Percentiles rank a stretch among this genome's conserved stretches.
Conservation (phyloP, 2,113 vertebrate genomes). For the Oreochromis spilurus region DNA sequence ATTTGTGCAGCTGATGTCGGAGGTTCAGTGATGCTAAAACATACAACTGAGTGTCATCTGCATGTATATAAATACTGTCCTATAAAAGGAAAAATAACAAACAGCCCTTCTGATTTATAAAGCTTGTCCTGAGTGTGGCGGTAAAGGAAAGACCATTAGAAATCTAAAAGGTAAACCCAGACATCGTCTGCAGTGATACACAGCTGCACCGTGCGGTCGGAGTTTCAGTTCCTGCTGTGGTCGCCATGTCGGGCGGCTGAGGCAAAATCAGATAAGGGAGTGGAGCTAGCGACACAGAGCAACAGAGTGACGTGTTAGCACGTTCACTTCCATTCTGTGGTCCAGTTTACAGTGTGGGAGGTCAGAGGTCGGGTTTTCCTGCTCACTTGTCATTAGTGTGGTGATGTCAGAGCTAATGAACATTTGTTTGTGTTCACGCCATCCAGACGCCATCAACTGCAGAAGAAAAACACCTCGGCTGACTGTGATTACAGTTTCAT, state of each 20-base stretch:
- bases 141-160: background rate
- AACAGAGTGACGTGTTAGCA: background rate
- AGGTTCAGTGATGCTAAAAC: background rate
- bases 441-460: background rate
- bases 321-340: background rate
- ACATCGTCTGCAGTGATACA: background rate
- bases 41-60: background rate
- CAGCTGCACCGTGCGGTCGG: background rate
- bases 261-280: background rate
- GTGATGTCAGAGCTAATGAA: background rate
- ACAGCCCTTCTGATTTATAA: background rate
- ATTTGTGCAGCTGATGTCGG: background rate
- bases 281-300: background rate
- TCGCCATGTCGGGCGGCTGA: background rate
- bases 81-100: background rate
- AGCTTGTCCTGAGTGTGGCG: background rate
- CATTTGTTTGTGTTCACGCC: background rate
- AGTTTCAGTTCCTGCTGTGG: background rate
- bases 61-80: background rate
- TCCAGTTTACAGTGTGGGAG: background rate
- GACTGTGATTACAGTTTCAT: background rate
- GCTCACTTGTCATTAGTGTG: background rate
- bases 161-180: background rate
- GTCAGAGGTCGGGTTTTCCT: conserved; percentile 13
- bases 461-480: background rate